Evolutionary conservation across 2,888 invertebrate genomes (phyloP), one percentile per base, ranked within the genome.

Genomic region (Deroplatys truncata): DNA sequence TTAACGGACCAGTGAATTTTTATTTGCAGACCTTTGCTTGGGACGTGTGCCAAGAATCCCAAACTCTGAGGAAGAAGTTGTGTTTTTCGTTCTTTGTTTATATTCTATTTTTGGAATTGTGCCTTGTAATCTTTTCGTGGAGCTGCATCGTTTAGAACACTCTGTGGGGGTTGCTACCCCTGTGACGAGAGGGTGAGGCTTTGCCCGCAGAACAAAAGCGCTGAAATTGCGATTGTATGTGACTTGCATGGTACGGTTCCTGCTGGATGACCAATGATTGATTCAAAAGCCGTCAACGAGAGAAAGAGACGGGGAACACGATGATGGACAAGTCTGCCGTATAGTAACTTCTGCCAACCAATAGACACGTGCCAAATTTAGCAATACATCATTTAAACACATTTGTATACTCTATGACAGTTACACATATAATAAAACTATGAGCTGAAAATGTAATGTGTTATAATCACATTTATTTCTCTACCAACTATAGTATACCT

Each of bases 141-240:
- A 72, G 15, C 25, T 72, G 56, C 56, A 72, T 72, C 56, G 56
- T 72, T 72, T 72, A 72, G 56, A 72, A 72, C 56, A 72, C 56
- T 72, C 56, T 72, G 56, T 72, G 56, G 56, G 56, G 56, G 56
- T 72, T 72, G 56, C 56, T 72, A 72, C 56, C 56, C 91, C 91
- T 91, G 91, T 91, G 91, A 91, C 90, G 91, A 49, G 85, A 85
- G 43, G 43, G 85, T 49, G 49, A n/a, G 35, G 86, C 9, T 20
- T 72, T n/a, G n/a, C 82, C 82, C 10, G 43, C 88, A 82, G 56
- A 72, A 90, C 88, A 90, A 90, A 90, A 90, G 90, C 86, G 85
- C 88, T 84, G 84, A 88, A 88, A 82, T 43, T 88, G 89, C 89
- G 49, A 89, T 89, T 89, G 88, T 89, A 83, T 86, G 89, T 83